These are phyloP conservation scores for Lagodon rhomboides DNA, from an alignment of 2,797 vertebrate genomes.

Conservation along the genomic window DNA sequence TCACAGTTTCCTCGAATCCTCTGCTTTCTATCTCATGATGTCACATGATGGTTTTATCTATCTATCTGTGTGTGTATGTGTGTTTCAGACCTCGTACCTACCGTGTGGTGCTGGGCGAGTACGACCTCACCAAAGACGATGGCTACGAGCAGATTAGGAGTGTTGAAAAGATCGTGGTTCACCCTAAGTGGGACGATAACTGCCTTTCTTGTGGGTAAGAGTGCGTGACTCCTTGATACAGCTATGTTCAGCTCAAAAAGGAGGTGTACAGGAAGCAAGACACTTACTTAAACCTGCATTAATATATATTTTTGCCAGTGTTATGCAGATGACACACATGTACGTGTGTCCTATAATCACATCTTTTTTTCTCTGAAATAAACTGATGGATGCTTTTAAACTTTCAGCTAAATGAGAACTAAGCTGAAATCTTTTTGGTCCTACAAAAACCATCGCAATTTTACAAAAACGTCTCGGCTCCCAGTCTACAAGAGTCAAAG, in stretches of 20 bases:
- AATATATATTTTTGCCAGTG: not conserved
- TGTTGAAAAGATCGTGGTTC: constrained; percentile 40
- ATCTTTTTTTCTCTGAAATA: not conserved
- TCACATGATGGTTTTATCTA: not conserved
- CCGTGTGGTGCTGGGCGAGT: constrained; percentile 38
- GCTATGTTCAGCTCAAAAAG: too few relatives aligned
- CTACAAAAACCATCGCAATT: too few relatives aligned
- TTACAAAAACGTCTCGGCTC: too few relatives aligned
- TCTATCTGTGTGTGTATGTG: not conserved
- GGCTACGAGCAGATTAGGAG: constrained; percentile 17
- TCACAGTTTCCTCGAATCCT: not conserved
- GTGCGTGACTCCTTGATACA: not conserved
- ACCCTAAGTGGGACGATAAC: not conserved
- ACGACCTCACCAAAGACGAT: constrained; percentile 25
- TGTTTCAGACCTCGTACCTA: constrained; percentile 29
- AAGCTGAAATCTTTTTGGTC: not conserved
- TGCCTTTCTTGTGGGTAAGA: constrained; percentile 51
- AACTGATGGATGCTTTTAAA: not conserved
- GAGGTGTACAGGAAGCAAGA: not conserved
- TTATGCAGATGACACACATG: not conserved
- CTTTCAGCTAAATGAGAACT: not conserved
- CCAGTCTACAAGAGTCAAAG: too few relatives aligned
- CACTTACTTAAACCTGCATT: not conserved
- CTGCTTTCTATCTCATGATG: not conserved
- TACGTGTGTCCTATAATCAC: not conserved